Base-by-base conservation (phyloP, 2,797 vertebrate species). In the Takifugu ocellatus region DNA sequence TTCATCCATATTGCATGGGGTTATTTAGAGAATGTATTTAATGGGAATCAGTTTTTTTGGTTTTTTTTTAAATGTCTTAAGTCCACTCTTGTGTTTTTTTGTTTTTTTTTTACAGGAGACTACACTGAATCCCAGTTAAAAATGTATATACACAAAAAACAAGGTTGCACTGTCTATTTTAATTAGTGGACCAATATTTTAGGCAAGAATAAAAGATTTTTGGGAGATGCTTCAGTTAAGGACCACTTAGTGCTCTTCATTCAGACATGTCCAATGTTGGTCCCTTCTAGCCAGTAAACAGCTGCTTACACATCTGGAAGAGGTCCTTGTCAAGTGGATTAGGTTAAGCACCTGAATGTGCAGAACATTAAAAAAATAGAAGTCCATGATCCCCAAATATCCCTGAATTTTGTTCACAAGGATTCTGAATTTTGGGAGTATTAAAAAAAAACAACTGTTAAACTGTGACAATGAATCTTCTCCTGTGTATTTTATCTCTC, bases 91-190 rank as follows among this genome's bases (percentile, higher is more conserved):
- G 2, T 76, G 21, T 0, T 62, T 14, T 56, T 56, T n/a, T n/a
- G n/a, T n/a, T 58, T 31, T 66, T 14, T 44, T 17, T 29, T 61
- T 49, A 16, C 76, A 89, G 88, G 87, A 89, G 87, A 88, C 83
- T 61, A 81, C 81, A 85, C 75, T 78, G 82, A 86, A 84, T 73
- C 77, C 43, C 61, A 79, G 75, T 53, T 52, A 58, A 69, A 63
- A 59, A 54, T 67, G 50, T 11, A 39, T 4, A 14, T 2, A 33
- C 9, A 8, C 31, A 83, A 70, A 61, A 65, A 83, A 69, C 33
- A 14, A 56, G 64, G 59, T 39, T 62, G 52, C 27, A 16, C 51
- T 51, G 56, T 70, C 59, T 57, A 25, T 68, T 36, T 54, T 63
- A 63, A 62, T 69, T 7, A 8, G 27, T 21, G 17, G 54, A 60